A percentile compares a stretch with the other conserved stretches of the same genome.
These are phyloP conservation scores for Lutjanus campechanus DNA, from an alignment of 2,797 vertebrate genomes.

Conservation along the genomic window DNA sequence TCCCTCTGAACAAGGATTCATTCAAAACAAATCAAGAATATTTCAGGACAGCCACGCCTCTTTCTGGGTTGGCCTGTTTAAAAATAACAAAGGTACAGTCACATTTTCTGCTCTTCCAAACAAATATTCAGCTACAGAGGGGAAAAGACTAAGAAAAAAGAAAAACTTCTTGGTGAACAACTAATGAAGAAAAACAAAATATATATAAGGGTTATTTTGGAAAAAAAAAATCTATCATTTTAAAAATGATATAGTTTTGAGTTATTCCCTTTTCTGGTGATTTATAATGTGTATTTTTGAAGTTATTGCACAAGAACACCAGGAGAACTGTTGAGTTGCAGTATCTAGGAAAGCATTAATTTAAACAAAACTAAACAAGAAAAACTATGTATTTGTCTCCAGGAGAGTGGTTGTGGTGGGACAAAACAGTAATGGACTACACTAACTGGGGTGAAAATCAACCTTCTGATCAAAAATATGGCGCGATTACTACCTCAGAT, in stretches of 20 bases:
- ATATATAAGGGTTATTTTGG: neutral
- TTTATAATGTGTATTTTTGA: neutral
- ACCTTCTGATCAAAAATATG: accelerated
- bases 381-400: neutral
- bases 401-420: constrained; percentile 63
- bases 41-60: constrained; percentile 73
- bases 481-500: neutral
- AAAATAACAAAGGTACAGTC: constrained; percentile 86
- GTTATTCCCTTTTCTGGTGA: neutral
- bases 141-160: neutral
- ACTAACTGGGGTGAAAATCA: constrained; percentile 42
- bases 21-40: constrained; percentile 70
- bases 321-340: neutral
- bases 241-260: neutral
- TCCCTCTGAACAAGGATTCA: constrained; percentile 84
- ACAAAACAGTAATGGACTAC: constrained; percentile 45
- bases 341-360: neutral
- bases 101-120: neutral
- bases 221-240: neutral
- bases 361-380: neutral
- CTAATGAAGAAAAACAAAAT: no score
- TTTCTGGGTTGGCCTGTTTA: constrained; percentile 91
- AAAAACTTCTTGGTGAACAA: neutral
- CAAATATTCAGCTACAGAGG: neutral
- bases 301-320: neutral